Conservation (phyloP, 2,888 invertebrate species). For the Lymantria dispar region DNA sequence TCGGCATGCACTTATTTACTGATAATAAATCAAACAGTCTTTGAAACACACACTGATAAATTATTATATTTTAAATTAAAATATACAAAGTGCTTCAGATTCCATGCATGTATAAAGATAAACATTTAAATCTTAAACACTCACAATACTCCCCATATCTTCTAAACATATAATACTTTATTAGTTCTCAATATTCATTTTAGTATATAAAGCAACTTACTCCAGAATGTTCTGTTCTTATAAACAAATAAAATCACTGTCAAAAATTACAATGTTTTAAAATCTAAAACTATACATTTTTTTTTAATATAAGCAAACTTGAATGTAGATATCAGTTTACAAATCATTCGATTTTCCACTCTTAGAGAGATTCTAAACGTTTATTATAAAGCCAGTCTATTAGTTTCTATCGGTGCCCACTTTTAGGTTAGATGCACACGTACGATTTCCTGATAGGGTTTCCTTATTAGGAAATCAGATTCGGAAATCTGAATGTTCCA, state of each 20-base stretch:
- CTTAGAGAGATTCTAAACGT: constrained; percentile 72
- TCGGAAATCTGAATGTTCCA: no score
- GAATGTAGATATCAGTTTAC: constrained; percentile 9
- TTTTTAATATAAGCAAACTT: constrained; percentile 18
- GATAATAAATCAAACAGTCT: constrained; percentile 22
- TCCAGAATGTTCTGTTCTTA: constrained; percentile 8
- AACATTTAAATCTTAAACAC: constrained; percentile 1
- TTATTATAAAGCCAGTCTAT: constrained; percentile 66
- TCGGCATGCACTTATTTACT: constrained; percentile 1
- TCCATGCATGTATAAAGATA: background rate
- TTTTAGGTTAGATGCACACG: constrained; percentile 28
- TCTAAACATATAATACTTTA: background rate
- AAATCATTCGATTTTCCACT: constrained; percentile 40
- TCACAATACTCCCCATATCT: background rate
- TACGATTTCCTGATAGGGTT: no score
- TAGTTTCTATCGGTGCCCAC: constrained; percentile 62
- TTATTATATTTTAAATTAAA: constrained; percentile 14
- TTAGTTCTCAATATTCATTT: background rate
- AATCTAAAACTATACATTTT: constrained; percentile 18
- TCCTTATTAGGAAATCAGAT: no score
- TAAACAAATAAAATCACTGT: constrained; percentile 9
- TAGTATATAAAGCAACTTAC: constrained; percentile 16
- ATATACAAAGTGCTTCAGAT: constrained; percentile 11
- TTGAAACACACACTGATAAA: constrained; percentile 11
- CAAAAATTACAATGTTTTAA: constrained; percentile 18